Base-by-base conservation (phyloP, 2,797 vertebrate species). In the Cryptoblepharus egeriae region DNA sequence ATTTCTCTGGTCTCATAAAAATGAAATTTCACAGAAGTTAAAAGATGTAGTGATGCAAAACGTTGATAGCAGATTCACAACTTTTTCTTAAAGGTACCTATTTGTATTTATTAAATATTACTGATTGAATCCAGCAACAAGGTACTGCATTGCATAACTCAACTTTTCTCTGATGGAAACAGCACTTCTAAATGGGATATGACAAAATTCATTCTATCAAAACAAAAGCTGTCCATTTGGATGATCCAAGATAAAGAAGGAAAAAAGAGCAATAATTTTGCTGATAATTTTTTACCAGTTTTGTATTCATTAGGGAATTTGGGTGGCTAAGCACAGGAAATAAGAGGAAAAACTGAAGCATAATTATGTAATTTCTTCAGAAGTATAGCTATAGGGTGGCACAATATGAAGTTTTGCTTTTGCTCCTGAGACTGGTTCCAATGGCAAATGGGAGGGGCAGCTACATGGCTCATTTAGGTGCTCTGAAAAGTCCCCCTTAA, bases 1-100 rank as follows among this genome's bases (percentile, higher is more conserved):
- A 71, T 71, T 60, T 61, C 77, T 79, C 77, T 30, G n/a, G 67
- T 20, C 15, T 78, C 37, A 60, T 61, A 42, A 60, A 70, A 45
- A 79, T 71, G 55, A 61, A 71, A 61, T 49, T 71, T 24, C 65
- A 49, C 30, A 71, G 57, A 71, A 45, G 37, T 70, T 71, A 60
- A 70, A 79, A 61, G 12, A 71, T 61, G 35, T 58, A 42, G 55
- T 42, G 28, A 69, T 69, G 26, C 63, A 37, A 69, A 58, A 18
- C n/a, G 67, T 42, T 60, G 37, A 49, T 72, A 72, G 11, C 37
- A 63, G 39, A n/a, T 30, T 63, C n/a, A 63, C 5, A 67, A 15
- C 24, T 45, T 68, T 26, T n/a, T 24, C 13, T 12, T 24, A 58
- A 22, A 24, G 64, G 37, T 16, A 39, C 24, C 30, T 74, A n/a